phyloP scores from a whole-genome alignment of 2,797 vertebrate species.

The Myotis findleyi region DNA sequence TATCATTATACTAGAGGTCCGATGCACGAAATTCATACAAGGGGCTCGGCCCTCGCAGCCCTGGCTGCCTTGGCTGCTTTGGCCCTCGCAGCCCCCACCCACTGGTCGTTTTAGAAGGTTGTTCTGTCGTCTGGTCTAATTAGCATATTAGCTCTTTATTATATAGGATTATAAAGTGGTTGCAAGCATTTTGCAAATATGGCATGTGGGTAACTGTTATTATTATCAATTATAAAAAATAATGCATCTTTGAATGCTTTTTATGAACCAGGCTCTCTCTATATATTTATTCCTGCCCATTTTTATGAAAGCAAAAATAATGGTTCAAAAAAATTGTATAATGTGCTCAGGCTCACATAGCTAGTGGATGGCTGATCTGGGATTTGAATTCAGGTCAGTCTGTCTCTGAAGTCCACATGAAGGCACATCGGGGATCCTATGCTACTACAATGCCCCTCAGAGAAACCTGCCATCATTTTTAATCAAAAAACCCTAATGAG shows the following conservation, averaged over 20 bases:
- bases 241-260: neutral
- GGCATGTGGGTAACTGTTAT: conserved; percentile 9
- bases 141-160: too few species aligned
- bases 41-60: too few species aligned
- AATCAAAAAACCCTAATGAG: neutral
- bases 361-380: neutral
- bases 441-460: neutral
- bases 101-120: too few species aligned
- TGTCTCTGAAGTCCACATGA: neutral
- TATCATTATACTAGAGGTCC: neutral
- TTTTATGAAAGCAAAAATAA: neutral
- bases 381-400: conserved; percentile 55
- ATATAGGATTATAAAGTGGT: neutral
- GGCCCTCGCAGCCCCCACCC: too few species aligned
- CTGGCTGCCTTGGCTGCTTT: too few species aligned
- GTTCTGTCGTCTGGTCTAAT: too few species aligned
- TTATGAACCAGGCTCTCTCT: neutral
- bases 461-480: neutral
- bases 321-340: neutral
- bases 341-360: neutral
- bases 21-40: too few species aligned
- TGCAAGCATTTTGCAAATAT: neutral
- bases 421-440: neutral
- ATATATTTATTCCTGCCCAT: neutral
- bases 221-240: conserved; percentile 36